A percentile compares a stretch with the other conserved stretches of the same genome.
Conservation (phyloP, 1,140 invertebrate genomes). For the Archivesica marissinica region DNA sequence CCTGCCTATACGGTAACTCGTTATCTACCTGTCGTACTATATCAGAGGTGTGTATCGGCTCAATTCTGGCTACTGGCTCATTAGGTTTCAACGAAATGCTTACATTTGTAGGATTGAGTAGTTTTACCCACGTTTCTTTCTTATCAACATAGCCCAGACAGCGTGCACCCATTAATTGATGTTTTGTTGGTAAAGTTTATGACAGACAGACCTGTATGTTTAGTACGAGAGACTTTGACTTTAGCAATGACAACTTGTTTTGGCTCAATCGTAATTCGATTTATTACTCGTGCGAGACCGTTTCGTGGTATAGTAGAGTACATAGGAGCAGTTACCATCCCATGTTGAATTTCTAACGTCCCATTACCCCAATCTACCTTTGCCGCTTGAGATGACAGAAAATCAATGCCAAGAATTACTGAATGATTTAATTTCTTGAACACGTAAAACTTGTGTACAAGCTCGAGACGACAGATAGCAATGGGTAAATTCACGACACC, state of each 20-base stretch:
- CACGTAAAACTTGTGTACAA: no score
- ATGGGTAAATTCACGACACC: no score
- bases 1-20: neutral
- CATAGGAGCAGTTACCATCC: neutral
- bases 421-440: slow-evolving; percentile 29
- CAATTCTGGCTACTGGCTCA: slow-evolving; percentile 43
- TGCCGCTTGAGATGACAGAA: slow-evolving; percentile 26
- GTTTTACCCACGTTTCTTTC: neutral
- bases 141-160: neutral
- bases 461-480: no score
- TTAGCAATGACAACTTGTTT: neutral
- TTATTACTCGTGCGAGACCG: neutral
- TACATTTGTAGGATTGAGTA: slow-evolving; percentile 30
- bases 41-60: neutral
- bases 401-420: slow-evolving; percentile 19
- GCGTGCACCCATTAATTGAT: slow-evolving; percentile 10
- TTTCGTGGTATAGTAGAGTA: neutral
- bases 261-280: neutral
- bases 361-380: slow-evolving; percentile 32
- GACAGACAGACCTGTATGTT: neutral
- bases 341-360: slow-evolving; percentile 22
- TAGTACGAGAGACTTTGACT: neutral
- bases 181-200: slow-evolving; percentile 26
- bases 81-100: slow-evolving; percentile 25
- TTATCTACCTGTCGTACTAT: neutral